phyloP scores from a whole-genome alignment of 2,113 vertebrate genomes.

The Axis porcinus region DNA sequence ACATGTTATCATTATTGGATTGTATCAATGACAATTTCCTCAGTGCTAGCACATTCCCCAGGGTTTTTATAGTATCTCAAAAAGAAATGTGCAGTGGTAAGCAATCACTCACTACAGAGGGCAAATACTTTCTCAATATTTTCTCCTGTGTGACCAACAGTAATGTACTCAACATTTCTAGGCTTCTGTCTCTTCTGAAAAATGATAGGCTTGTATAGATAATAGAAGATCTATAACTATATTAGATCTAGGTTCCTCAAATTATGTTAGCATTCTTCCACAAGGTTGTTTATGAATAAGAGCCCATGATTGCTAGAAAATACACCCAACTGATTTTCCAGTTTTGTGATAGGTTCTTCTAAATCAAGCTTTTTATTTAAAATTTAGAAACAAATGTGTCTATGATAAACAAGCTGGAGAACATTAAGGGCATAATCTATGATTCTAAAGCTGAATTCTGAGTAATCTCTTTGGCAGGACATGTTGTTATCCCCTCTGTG shows the following conservation, averaged over 20 bases:
- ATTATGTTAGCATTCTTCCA: background rate
- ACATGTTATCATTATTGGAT: background rate
- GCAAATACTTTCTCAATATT: background rate
- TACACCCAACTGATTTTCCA: background rate
- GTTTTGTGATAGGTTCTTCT: background rate
- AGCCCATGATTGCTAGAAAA: background rate
- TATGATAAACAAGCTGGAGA: background rate
- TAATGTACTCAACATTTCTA: background rate
- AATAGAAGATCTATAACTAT: background rate
- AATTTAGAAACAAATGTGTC: slow-evolving; percentile 14
- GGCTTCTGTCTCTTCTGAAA: background rate
- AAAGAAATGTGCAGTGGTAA: background rate
- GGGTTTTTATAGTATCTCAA: background rate
- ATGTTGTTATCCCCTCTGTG: slow-evolving; percentile 51
- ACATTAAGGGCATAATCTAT: slow-evolving; percentile 1
- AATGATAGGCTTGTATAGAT: background rate
- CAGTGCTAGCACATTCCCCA: background rate
- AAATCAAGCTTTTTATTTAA: slow-evolving; percentile 11
- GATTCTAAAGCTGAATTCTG: slow-evolving; percentile 30
- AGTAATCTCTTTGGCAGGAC: slow-evolving; percentile 56
- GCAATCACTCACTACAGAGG: background rate
- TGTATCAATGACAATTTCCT: background rate
- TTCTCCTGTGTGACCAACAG: background rate
- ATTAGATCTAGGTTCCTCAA: background rate
- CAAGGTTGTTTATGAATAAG: background rate